A percentile compares a stretch with the other conserved stretches of the same genome.
phyloP scores from a whole-genome alignment of 2,113 vertebrate species.

The human region DNA sequence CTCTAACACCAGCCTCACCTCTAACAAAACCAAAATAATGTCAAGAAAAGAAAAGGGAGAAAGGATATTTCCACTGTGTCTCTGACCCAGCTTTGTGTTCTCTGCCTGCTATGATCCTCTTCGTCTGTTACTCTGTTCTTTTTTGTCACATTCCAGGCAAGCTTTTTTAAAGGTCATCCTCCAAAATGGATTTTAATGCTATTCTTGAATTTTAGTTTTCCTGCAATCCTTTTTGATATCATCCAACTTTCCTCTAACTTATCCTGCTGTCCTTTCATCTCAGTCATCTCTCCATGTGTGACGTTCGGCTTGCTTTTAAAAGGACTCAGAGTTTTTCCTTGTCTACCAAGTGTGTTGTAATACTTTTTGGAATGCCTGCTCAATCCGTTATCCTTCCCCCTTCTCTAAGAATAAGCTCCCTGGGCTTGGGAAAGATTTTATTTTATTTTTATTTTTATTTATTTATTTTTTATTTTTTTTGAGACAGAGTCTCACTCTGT shows the following conservation, averaged over 20 bases:
- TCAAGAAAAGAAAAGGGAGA: not conserved
- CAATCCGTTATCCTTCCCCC: not conserved
- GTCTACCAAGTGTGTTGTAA: not conserved
- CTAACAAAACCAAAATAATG: not conserved
- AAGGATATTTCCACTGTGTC: not conserved
- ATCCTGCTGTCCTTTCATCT: not conserved
- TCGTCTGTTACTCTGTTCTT: not conserved
- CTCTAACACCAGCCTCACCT: not conserved
- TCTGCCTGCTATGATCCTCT: not conserved
- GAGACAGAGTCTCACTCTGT: no score
- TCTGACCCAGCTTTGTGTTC: not conserved
- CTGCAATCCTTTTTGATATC: not conserved
- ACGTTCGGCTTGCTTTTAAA: not conserved
- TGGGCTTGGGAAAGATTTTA: not conserved
- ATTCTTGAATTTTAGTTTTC: slow-evolving; percentile 11
- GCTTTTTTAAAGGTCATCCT: not conserved
- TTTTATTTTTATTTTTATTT: not conserved
- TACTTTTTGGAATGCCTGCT: not conserved
- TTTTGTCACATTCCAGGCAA: not conserved
- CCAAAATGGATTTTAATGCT: slow-evolving; percentile 23
- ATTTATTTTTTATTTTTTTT: no score
- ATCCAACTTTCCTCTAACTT: not conserved
- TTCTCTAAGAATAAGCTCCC: not conserved
- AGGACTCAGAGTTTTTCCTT: not conserved
- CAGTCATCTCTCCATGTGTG: not conserved